These are phyloP conservation scores for Autographa pulchrina DNA, from an alignment of 2,888 invertebrate genomes.

Conservation along the genomic window DNA sequence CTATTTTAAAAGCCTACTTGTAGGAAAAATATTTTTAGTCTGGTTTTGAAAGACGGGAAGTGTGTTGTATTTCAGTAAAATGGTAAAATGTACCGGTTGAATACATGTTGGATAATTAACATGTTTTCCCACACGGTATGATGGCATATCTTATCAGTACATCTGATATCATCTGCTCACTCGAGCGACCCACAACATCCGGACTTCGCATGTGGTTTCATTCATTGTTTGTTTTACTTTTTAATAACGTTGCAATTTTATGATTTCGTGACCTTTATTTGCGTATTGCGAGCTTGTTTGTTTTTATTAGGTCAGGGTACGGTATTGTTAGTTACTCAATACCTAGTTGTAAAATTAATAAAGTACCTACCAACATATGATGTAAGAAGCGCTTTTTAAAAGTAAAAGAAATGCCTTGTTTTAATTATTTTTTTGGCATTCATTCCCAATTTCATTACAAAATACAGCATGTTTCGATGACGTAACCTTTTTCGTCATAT, in stretches of 20 bases:
- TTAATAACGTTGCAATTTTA: conserved; percentile 58
- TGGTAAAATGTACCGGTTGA: conserved; percentile 43
- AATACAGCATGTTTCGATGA: too few species aligned
- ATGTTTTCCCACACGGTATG: conserved; percentile 71
- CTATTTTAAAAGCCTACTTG: too few species aligned
- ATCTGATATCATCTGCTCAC: conserved; percentile 74
- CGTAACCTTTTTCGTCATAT: too few species aligned
- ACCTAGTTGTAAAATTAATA: neutral
- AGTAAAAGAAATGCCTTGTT: too few species aligned
- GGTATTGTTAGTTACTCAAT: neutral
- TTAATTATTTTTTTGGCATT: too few species aligned
- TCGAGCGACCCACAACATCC: conserved; percentile 74
- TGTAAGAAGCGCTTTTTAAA: too few species aligned
- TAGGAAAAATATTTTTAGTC: neutral
- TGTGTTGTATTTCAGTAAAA: conserved; percentile 27
- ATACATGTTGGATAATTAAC: conserved; percentile 52
- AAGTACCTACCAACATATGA: too few species aligned
- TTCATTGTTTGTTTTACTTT: conserved; percentile 44
- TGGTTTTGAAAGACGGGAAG: conserved; percentile 10
- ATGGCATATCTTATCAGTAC: conserved; percentile 70
- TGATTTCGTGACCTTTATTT: conserved; percentile 47
- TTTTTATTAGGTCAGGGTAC: neutral
- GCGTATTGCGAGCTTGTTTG: conserved; percentile 11
- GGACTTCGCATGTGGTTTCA: conserved; percentile 59
- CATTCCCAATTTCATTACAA: too few species aligned